These are phyloP conservation scores for Paratilapia polleni DNA, from an alignment of 2,113 vertebrate genomes.

Conservation along the genomic window DNA sequence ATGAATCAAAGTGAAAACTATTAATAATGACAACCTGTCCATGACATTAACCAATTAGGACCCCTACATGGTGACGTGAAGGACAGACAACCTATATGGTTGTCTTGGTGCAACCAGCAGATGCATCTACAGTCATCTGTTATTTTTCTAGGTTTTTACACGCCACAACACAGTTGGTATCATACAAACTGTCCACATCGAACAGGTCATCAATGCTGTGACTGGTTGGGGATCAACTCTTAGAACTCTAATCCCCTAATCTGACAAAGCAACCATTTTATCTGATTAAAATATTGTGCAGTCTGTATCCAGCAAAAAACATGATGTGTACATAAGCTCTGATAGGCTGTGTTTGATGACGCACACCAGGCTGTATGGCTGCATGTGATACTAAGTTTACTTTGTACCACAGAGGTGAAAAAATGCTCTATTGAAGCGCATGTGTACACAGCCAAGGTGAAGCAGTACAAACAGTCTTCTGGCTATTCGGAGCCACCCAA, in stretches of 20 bases:
- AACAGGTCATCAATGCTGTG: not conserved
- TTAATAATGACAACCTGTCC: too few relatives aligned
- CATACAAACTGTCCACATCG: not conserved
- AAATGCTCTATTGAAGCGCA: not conserved
- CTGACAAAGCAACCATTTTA: not conserved
- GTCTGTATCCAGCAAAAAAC: not conserved
- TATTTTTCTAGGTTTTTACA: not conserved
- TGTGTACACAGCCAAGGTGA: conserved; percentile 45
- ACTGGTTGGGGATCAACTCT: not conserved
- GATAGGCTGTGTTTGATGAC: not conserved
- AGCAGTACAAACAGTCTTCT: conserved; percentile 59
- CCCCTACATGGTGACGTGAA: too few relatives aligned
- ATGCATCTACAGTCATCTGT: too few relatives aligned
- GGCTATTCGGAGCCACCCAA: conserved; percentile 37
- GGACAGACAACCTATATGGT: too few relatives aligned
- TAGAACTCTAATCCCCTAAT: not conserved
- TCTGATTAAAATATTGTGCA: not conserved
- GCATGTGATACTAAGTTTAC: not conserved
- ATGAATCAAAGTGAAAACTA: too few relatives aligned
- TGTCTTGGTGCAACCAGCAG: too few relatives aligned
- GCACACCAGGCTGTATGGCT: not conserved
- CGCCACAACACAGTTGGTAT: too few relatives aligned
- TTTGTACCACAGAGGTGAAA: conserved; percentile 19
- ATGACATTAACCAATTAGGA: too few relatives aligned
- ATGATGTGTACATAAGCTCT: not conserved